Conservation (phyloP, 1,140 invertebrate species). For the Drosophila lini region DNA sequence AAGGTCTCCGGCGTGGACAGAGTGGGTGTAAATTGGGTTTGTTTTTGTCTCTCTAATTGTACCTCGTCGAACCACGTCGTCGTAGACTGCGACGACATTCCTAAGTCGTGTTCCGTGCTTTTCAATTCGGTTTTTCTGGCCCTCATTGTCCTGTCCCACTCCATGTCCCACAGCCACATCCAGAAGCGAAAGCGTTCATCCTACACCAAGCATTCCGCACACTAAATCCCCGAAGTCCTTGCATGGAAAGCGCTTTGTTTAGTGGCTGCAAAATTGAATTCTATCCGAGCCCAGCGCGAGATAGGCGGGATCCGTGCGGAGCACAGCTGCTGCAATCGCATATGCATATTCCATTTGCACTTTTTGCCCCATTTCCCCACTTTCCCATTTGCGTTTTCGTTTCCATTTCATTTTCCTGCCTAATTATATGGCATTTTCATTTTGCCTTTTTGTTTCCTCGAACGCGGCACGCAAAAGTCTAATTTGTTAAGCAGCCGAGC, state of each 20-base stretch:
- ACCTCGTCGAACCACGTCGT: conserved; percentile 37
- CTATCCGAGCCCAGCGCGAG: conserved; percentile 7
- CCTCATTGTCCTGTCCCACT: conserved; percentile 2
- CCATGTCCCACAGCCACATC: not conserved
- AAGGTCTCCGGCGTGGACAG: conserved; percentile 86
- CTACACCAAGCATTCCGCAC: not conserved
- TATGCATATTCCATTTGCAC: conserved; percentile 34
- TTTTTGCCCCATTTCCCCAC: conserved; percentile 38
- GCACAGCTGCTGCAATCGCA: conserved; percentile 35
- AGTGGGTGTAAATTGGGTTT: conserved; percentile 85
- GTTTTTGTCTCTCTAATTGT: conserved; percentile 80
- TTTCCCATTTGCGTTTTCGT: conserved; percentile 20
- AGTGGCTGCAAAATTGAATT: conserved; percentile 49
- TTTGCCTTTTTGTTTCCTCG: conserved; percentile 43
- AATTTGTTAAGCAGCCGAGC: conserved; percentile 68
- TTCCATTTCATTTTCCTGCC: conserved; percentile 30
- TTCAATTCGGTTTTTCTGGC: conserved; percentile 11
- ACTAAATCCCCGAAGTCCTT: conserved; percentile 12
- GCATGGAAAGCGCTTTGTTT: conserved; percentile 32
- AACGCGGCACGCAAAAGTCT: conserved; percentile 70
- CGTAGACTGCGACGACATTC: conserved; percentile 14
- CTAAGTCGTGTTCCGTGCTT: conserved; percentile 9
- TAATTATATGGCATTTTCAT: conserved; percentile 43
- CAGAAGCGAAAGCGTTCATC: not conserved
- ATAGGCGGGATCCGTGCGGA: conserved; percentile 16